Base-by-base conservation (phyloP, 2,797 vertebrate genomes). In the Enteromius mattozi region DNA sequence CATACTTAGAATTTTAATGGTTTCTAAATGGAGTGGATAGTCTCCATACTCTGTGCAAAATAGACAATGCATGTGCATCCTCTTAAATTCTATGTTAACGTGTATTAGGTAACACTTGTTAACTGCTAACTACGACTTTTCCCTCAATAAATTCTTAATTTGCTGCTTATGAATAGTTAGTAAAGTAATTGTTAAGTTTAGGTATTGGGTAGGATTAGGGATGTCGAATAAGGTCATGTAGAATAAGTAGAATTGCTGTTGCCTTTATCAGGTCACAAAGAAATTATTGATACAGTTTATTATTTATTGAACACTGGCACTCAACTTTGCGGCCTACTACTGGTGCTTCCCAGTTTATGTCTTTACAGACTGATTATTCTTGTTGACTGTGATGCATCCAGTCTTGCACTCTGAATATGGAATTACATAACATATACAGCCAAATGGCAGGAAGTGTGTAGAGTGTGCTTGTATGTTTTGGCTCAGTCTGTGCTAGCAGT, bases 381-480 rank as follows among this genome's bases (percentile, higher is more conserved):
- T 71, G 71, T 45, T 45, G 30, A 70, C 4, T 17, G 63, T 13
- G 35, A 56, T 69, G 51, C 24, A 21, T 78, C 27, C 49, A 47
- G 37, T 69, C 21, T 56, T 69, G 65, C 68, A 37, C 51, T 69
- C 14, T 68, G 21, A 75, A 51, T 65, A 61, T 82, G 14, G 27
- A 66, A 45, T 80, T 80, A 83, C 17, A 49, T 75, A 75, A 78
- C 21, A 86, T 83, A 47, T 45, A 42, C 0, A 27, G 27, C 59
- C 54, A 86, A 86, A 78, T 71, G 74, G 86, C 74, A 76, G 71
- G 42, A 69, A 47, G 63, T 75, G 74, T 74, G 17, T 9, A 75
- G 54, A 72, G 71, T 37, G 16, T 82, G 69, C 54, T 66, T 16
- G 42, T 86, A 75, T 83, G 75, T 79, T 69, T 87, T 84, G 82